Evolutionary conservation across 1,140 invertebrate genomes (phyloP).

Genomic region (Lordiphosa stackelbergi): DNA sequence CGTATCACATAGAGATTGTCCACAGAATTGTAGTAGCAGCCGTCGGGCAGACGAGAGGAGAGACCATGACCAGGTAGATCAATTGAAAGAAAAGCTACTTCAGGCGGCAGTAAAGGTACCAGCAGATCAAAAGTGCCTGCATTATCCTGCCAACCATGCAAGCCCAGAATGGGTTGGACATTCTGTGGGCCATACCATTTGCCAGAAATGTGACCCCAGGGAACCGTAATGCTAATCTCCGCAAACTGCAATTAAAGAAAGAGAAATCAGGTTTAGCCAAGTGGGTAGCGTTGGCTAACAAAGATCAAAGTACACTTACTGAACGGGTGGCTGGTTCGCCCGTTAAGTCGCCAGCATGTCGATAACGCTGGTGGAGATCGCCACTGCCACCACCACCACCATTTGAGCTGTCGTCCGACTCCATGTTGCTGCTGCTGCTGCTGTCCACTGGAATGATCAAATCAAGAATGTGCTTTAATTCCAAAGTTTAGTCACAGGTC

Average conservation of each 20-base stretch:
- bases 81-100: slow-evolving; percentile 82
- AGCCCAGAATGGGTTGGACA: slow-evolving; percentile 81
- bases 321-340: slow-evolving; percentile 57
- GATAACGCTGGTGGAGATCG: slow-evolving; percentile 57
- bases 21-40: slow-evolving; percentile 81
- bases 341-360: slow-evolving; percentile 69
- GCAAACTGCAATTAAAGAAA: slow-evolving; percentile 74
- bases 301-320: slow-evolving; percentile 59
- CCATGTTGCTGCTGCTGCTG: slow-evolving; percentile 33
- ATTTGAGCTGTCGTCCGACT: slow-evolving; percentile 41
- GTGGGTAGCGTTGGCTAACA: not conserved
- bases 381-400: slow-evolving; percentile 6
- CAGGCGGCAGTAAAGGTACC: slow-evolving; percentile 80
- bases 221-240: slow-evolving; percentile 86
- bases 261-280: slow-evolving; percentile 4
- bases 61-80: slow-evolving; percentile 86
- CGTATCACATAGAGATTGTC: slow-evolving; percentile 80
- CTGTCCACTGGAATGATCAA: slow-evolving; percentile 30
- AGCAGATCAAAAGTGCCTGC: slow-evolving; percentile 85
- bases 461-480: slow-evolving; percentile 41
- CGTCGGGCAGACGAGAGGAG: slow-evolving; percentile 83
- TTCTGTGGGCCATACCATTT: slow-evolving; percentile 84
- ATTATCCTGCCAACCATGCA: slow-evolving; percentile 89
- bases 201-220: slow-evolving; percentile 86
- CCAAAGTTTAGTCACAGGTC: slow-evolving; percentile 54